Base-by-base conservation (phyloP, 2,113 vertebrate species). In the Alces alces region DNA sequence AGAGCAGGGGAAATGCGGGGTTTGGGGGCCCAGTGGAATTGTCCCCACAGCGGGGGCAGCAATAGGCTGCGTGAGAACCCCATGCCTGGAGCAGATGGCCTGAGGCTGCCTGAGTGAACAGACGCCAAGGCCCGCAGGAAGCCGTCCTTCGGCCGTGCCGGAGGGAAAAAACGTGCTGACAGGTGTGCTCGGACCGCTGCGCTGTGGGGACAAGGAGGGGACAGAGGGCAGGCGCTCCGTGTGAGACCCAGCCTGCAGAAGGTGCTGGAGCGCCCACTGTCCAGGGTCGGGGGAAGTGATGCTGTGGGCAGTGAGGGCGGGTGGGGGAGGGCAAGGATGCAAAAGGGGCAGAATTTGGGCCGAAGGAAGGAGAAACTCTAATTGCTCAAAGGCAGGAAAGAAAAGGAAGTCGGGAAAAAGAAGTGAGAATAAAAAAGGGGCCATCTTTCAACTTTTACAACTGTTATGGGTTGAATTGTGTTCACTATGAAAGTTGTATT, bases 141-240 rank as follows among this genome's bases (percentile, higher is more conserved):
- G 54, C 16, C 0, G 5, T 1, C 28, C 16, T 16, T 64, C 7
- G 0, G 7, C 66, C 60, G 28, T 7, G 43, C 0, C 0, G 0
- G 30, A 70, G 54, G 27, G 58, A 11, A 57, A 70, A 13, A 30
- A 50, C 12, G 3, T 7, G 5, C 28, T 25, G 39, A 39, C 36
- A 8, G 52, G 23, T 39, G 27, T 3, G 76, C 70, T 73, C 43
- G 1, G 36, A 3, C 19, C 12, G 19, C 30, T 3, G 43, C 28
- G 61, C 19, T 0, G 6, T 2, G 17, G 83, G 73, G 60, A 52
- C 21, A 0, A 33, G 82, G 60, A n/a, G 61, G 4, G 70, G 61
- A 12, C n/a, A n/a, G 70, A 15, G 58, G 47, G 47, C 36, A 39
- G 33, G 57, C 45, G 15, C 4, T 15, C 13, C 13, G 0, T 0